Evolutionary conservation across 2,113 vertebrate species (phyloP).

Genomic region (Anarrhichthys ocellatus): DNA sequence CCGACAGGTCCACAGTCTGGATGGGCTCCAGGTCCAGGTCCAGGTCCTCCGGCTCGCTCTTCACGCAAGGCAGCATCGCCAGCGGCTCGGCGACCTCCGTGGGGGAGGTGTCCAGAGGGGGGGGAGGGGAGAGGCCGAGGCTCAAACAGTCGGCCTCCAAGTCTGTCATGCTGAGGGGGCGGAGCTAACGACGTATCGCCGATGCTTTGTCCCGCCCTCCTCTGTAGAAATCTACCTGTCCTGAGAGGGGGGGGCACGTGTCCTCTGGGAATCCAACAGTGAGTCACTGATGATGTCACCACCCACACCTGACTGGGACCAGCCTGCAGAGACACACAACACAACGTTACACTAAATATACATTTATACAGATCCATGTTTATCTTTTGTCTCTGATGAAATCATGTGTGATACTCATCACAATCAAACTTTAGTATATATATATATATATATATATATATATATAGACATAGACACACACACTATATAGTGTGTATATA

Average conservation of each 20-base stretch:
- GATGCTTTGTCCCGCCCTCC: constrained; percentile 30
- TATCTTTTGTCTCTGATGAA: too few species aligned
- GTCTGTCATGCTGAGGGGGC: constrained; percentile 81
- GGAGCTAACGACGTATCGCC: constrained; percentile 24
- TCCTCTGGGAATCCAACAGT: constrained; percentile 22
- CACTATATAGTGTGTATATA: too few species aligned
- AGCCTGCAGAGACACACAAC: constrained; percentile 45
- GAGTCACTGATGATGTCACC: constrained; percentile 43
- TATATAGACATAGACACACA: too few species aligned
- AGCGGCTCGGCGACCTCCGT: constrained; percentile 81
- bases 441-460: too few species aligned
- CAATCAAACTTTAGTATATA: too few species aligned
- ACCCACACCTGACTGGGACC: constrained; percentile 43
- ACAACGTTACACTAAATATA: too few species aligned
- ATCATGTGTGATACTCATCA: too few species aligned
- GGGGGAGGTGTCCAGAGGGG: constrained; percentile 61
- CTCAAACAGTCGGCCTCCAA: constrained; percentile 81
- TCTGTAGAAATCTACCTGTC: constrained; percentile 12
- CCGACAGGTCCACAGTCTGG: constrained; percentile 82
- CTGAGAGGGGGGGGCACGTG: constrained; percentile 16
- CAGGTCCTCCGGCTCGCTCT: constrained; percentile 80
- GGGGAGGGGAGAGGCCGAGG: constrained; percentile 72
- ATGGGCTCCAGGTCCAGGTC: constrained; percentile 75
- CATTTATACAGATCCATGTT: too few species aligned
- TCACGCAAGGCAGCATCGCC: constrained; percentile 84